Evolutionary conservation across 2,888 invertebrate genomes (phyloP), one percentile per base, ranked within the genome.

Genomic region (Macaria notata): DNA sequence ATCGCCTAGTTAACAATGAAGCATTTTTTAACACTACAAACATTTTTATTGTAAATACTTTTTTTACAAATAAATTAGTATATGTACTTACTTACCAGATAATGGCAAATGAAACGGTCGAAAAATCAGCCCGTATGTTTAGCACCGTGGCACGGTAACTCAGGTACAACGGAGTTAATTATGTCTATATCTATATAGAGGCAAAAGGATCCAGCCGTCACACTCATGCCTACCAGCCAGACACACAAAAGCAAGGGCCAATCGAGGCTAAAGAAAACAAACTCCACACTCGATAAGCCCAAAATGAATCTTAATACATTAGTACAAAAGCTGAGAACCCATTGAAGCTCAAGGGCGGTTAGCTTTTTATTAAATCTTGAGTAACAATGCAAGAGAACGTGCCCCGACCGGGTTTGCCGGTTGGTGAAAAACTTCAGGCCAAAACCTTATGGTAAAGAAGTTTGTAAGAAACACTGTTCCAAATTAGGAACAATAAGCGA

Each of bases 91-190:
- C n/a, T n/a, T n/a, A 19, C 19, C 19, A 19, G 19, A 19, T 19
- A 19, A 19, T 19, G 19, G 1, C 19, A 19, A 19, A 19, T 19
- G 19, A 19, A 19, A 19, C 19, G 1, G 33, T 36, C 33, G 5
- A 56, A 68, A 76, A 76, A 70, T 61, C 76, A 68, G 69, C 70
- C 66, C 76, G 83, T 85, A 81, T 85, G 76, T 55, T 72, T 61
- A 59, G 68, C 64, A 63, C 76, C 69, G 63, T 72, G 65, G 75
- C 70, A 63, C 73, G 74, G 78, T 78, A 78, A 79, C 82, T 79
- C 90, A 90, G 90, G 90, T 90, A 90, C 81, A 74, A 73, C 75
- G 66, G 75, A 87, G 84, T 88, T 86, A 87, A 88, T 88, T 88
- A 86, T 87, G 82, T 77, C 77, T 80, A 80, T 81, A 69, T 61